Conservation (phyloP, 2,797 vertebrate genomes). For the Pseudochirops cupreus region DNA sequence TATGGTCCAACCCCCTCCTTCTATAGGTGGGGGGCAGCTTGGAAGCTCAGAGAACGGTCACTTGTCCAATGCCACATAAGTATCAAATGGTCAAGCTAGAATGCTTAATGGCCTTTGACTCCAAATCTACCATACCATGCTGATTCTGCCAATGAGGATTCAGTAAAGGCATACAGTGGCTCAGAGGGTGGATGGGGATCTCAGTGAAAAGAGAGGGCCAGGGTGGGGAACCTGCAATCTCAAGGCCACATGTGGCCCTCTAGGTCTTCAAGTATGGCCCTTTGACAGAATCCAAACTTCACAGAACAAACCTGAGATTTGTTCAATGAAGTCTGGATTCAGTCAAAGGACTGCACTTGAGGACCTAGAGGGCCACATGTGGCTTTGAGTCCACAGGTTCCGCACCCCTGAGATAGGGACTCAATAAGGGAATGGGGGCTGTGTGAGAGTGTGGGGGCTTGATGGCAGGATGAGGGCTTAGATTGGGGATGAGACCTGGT, state of each 20-base stretch:
- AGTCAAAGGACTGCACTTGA: no score
- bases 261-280: no score
- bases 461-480: background rate
- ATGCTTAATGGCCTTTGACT: background rate
- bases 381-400: no score
- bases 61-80: background rate
- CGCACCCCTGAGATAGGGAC: background rate
- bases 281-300: no score
- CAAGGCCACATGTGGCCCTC: no score
- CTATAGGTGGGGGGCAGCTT: slow-evolving; percentile 4
- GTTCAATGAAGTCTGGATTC: no score
- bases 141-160: background rate
- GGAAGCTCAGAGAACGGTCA: background rate
- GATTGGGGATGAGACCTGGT: background rate
- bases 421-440: background rate
- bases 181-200: no score
- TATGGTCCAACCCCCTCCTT: background rate
- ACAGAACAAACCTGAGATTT: no score
- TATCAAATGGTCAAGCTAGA: background rate
- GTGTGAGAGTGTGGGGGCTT: background rate
- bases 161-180: no score
- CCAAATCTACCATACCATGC: background rate
- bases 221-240: no score
- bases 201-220: no score
- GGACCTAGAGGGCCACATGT: no score